Percentiles rank a stretch among this genome's conserved stretches.
phyloP scores from a whole-genome alignment of 2,797 vertebrate genomes.

The Melanotaenia boesemani region DNA sequence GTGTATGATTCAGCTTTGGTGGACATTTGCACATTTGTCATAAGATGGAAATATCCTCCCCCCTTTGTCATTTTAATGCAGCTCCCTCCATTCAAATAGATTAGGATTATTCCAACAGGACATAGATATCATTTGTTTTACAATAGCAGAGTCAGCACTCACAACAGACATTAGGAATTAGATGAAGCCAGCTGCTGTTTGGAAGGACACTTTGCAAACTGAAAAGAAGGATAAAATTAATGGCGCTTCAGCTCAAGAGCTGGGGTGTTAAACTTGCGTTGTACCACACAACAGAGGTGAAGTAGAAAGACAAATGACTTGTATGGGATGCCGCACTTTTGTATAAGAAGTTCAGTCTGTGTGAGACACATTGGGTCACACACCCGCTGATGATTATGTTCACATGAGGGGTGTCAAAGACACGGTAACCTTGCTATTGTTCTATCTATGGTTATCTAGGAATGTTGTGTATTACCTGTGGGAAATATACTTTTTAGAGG shows the following conservation, averaged over 20 bases:
- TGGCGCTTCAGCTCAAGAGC: constrained; percentile 47
- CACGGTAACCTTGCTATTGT: constrained; percentile 79
- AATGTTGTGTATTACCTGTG: constrained; percentile 64
- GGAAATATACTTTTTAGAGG: constrained; percentile 73
- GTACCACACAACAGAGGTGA: constrained; percentile 30
- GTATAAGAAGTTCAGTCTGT: constrained; percentile 35
- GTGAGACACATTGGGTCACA: constrained; percentile 53
- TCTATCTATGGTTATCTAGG: constrained; percentile 66
- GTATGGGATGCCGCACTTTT: constrained; percentile 4
- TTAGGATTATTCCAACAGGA: constrained; percentile 83
- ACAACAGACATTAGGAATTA: constrained; percentile 74
- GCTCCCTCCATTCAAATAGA: constrained; percentile 77
- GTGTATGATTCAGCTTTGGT: constrained; percentile 84
- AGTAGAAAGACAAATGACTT: constrained; percentile 57
- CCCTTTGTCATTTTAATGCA: constrained; percentile 69
- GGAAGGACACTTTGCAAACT: constrained; percentile 50
- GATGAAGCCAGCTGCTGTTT: constrained; percentile 48
- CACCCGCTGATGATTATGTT: constrained; percentile 57
- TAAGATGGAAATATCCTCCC: constrained; percentile 63
- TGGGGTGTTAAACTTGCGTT: constrained; percentile 36
- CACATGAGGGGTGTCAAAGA: constrained; percentile 68
- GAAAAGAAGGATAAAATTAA: constrained; percentile 61
- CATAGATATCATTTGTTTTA: constrained; percentile 82
- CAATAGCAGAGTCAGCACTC: constrained; percentile 78
- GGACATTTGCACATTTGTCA: constrained; percentile 90